These are phyloP conservation scores for Heterotilapia buettikoferi DNA, from an alignment of 2,113 vertebrate genomes.

Conservation along the genomic window DNA sequence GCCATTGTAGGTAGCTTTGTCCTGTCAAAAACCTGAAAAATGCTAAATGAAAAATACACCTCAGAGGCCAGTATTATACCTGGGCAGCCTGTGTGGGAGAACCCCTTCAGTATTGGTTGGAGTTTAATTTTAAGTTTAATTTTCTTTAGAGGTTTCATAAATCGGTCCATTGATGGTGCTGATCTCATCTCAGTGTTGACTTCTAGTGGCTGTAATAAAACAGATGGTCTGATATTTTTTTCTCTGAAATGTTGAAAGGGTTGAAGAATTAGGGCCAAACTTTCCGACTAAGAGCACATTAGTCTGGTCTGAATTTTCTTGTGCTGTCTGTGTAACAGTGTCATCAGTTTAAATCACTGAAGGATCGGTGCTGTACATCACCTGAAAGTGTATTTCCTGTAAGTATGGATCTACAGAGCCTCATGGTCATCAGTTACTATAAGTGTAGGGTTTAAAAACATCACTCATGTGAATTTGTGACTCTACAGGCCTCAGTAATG, in stretches of 20 bases:
- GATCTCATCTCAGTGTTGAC: background rate
- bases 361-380: background rate
- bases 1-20: background rate
- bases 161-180: background rate
- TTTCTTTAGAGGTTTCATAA: background rate
- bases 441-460: background rate
- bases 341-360: constrained; percentile 18
- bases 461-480: background rate
- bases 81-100: background rate
- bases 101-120: background rate
- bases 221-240: background rate
- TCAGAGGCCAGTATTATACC: background rate
- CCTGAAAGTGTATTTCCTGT: background rate
- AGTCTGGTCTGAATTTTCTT: background rate
- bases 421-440: background rate
- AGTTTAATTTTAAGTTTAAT: background rate
- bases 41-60: background rate
- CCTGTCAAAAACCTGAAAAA: background rate
- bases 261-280: background rate
- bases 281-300: background rate
- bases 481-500: background rate
- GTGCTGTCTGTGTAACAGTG: background rate
- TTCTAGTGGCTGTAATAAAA: background rate
- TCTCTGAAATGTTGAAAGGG: background rate
- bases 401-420: background rate